Evolutionary conservation across 2,888 invertebrate genomes (phyloP).

Genomic region (Holacanthella duospinosa): DNA sequence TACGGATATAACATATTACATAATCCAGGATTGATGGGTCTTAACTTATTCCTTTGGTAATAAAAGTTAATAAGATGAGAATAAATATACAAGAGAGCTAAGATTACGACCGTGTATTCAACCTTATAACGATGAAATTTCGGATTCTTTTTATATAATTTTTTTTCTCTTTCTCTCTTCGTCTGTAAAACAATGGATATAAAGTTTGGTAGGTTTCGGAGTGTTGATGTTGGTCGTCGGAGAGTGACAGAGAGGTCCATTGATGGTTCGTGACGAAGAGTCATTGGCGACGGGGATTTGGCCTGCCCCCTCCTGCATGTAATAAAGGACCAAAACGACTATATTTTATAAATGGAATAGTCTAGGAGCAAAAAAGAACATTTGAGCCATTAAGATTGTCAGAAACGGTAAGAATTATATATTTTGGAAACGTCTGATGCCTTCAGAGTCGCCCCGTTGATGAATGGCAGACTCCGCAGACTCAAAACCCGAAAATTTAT

Average conservation of each 20-base stretch:
- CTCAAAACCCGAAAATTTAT: slow-evolving; percentile 36
- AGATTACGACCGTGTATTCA: too few relatives aligned
- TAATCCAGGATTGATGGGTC: too few relatives aligned
- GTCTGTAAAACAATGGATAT: too few relatives aligned
- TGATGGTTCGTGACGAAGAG: slow-evolving; percentile 21
- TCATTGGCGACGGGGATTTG: slow-evolving; percentile 15
- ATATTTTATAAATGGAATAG: slow-evolving; percentile 32
- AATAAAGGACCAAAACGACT: slow-evolving; percentile 22
- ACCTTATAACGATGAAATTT: too few relatives aligned
- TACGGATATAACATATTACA: too few relatives aligned
- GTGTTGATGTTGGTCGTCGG: not conserved
- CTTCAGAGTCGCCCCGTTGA: slow-evolving; percentile 29
- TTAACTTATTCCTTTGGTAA: not conserved
- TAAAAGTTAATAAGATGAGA: not conserved
- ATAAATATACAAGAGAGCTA: not conserved
- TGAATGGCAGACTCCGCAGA: slow-evolving; percentile 13
- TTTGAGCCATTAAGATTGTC: slow-evolving; percentile 31
- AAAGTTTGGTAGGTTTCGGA: too few relatives aligned
- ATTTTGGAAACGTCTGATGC: slow-evolving; percentile 37
- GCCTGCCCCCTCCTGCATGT: slow-evolving; percentile 11
- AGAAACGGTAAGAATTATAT: slow-evolving; percentile 35
- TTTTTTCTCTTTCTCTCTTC: too few relatives aligned
- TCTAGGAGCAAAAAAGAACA: slow-evolving; percentile 14
- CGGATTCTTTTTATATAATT: too few relatives aligned
- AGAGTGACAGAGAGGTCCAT: slow-evolving; percentile 1